Evolutionary conservation across 2,113 vertebrate genomes (phyloP), one percentile per base, ranked within the genome.

Genomic region (Athene noctua): DNA sequence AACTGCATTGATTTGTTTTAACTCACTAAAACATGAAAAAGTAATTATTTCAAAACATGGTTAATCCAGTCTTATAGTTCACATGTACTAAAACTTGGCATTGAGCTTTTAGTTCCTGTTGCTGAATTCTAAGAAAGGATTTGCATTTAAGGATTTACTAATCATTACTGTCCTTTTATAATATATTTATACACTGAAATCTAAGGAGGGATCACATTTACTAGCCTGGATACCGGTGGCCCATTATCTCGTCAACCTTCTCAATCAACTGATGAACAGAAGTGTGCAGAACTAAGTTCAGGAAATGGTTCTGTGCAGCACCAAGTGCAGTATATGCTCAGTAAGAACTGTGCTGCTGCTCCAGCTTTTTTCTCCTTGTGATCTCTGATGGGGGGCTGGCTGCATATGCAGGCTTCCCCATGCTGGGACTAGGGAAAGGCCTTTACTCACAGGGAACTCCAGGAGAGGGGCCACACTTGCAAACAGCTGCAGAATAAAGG

Each of bases 401-500:
- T 82, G 77, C 27, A 15, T 6, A 5, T 61, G 7, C 13, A 57
- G 81, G 40, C 46, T 57, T 65, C 46, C 38, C 46, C 61, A 38
- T 0, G 3, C 62, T 1, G 2, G 46, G 65, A 4, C 7, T 5
- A 26, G 34, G 36, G 44, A 34, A 40, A 13, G 18, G 15, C 9
- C 81, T 18, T 72, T 57, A 97, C 99, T 99, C 96, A 99, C 99
- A 8, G 99, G 99, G 96, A 99, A 99, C 88, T 99, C 99, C 52
- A 99, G 97, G 77, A 99, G 98, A 13, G 99, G 99, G 20, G 99
- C 99, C 88, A 99, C 99, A 3, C 99, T 99, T 29, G 99, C 99
- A 86, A 99, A 99, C 38, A 99, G 98, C 95, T 99, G 99, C 91
- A 99, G 98, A 87, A 99, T 94, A 49, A 99, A 99, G 14, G 99